Conservation (phyloP, 2,888 invertebrate genomes). For the Belgica antarctica region DNA sequence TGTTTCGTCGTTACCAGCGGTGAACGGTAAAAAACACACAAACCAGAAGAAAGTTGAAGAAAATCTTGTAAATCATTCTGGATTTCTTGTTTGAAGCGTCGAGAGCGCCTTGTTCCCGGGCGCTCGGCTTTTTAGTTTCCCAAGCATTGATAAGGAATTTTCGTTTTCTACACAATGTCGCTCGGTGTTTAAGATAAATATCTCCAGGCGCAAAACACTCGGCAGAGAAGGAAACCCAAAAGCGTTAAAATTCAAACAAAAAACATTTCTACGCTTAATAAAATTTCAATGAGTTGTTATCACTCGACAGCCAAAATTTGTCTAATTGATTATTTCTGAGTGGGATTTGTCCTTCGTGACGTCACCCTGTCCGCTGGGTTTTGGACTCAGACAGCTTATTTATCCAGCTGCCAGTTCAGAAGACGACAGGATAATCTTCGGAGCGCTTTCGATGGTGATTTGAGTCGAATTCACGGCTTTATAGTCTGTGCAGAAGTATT, state of each 20-base stretch:
- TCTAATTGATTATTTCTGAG: not conserved
- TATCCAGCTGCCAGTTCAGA: no score
- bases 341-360: no score
- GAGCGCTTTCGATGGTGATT: no score
- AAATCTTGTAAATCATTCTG: slow-evolving; percentile 22
- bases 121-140: not conserved
- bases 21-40: not conserved
- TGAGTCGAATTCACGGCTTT: no score
- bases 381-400: no score
- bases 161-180: slow-evolving; percentile 1
- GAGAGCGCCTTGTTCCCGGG: not conserved
- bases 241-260: not conserved
- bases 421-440: no score
- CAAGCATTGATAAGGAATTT: not conserved
- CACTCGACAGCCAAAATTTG: not conserved
- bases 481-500: no score
- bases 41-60: slow-evolving; percentile 4
- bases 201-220: not conserved
- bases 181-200: not conserved
- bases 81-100: not conserved
- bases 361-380: no score
- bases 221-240: not conserved
- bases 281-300: not conserved
- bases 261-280: not conserved
- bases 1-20: slow-evolving; percentile 1